phyloP scores from a whole-genome alignment of 2,888 invertebrate species.

The Nephrotoma appendiculata region DNA sequence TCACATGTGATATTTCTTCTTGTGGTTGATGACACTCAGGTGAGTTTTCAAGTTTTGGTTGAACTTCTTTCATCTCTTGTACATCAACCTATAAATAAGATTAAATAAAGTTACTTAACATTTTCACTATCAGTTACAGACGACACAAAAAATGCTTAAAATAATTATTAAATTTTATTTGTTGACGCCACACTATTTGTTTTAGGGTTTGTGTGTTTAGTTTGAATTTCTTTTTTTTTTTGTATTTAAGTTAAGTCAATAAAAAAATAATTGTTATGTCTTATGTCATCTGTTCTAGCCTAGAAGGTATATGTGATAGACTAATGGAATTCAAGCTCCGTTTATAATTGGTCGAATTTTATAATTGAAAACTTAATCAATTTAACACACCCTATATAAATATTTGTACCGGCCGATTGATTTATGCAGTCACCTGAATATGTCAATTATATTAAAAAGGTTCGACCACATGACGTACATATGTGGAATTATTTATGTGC shows the following conservation, averaged over 20 bases:
- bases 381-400: background rate
- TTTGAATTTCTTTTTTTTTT: background rate
- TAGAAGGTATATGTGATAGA: background rate
- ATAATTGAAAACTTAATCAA: background rate
- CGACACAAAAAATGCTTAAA: background rate
- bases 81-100: conserved; percentile 1
- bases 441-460: background rate
- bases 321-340: background rate
- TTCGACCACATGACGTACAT: background rate
- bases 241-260: background rate
- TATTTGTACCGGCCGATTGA: background rate
- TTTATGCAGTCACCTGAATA: background rate
- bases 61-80: conserved; percentile 2
- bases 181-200: conserved; percentile 4
- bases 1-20: conserved; percentile 2
- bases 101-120: background rate
- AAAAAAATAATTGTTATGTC: background rate
- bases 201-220: background rate
- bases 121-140: conserved; percentile 1
- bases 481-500: background rate
- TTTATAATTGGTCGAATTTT: background rate
- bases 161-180: background rate
- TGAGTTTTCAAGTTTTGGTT: conserved; percentile 2
- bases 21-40: conserved; percentile 1
- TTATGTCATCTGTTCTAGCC: background rate